A percentile compares a stretch with the other conserved stretches of the same genome.
These are phyloP conservation scores for Pipistrellus kuhlii DNA, from an alignment of 2,797 vertebrate species.

Conservation along the genomic window DNA sequence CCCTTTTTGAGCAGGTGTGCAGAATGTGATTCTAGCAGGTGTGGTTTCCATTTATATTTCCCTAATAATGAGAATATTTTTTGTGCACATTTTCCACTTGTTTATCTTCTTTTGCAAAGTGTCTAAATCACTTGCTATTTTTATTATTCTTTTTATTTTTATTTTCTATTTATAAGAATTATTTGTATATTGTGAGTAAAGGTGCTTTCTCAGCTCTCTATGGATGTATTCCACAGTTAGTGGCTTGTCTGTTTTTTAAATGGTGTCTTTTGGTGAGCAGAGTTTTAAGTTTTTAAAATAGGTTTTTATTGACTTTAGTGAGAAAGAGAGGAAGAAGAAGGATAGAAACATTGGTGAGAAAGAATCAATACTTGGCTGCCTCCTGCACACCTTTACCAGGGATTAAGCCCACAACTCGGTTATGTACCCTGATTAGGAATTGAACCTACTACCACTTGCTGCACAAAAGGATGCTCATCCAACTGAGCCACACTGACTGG, in stretches of 20 bases:
- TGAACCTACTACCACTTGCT: no score
- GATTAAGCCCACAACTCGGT: no score
- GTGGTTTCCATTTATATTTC: slow-evolving; percentile 50
- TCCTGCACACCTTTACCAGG: no score
- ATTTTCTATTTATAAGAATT: slow-evolving; percentile 17
- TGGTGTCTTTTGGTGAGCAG: background rate
- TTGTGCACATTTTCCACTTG: background rate
- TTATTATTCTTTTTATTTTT: background rate
- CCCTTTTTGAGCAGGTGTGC: background rate
- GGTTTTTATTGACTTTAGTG: no score
- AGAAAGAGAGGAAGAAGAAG: no score
- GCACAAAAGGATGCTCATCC: no score
- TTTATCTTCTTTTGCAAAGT: background rate
- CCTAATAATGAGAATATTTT: background rate
- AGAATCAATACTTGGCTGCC: no score
- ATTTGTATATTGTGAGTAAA: background rate
- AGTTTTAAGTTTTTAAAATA: background rate
- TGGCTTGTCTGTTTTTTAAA: background rate
- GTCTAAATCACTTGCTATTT: background rate
- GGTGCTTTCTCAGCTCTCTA: background rate
- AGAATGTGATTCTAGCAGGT: slow-evolving; percentile 28
- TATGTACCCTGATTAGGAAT: no score
- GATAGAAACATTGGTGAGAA: no score
- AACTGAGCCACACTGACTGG: no score
- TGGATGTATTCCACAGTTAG: background rate